Evolutionary conservation across 2,113 vertebrate species (phyloP).

Genomic region (Pachycephala philippinensis): DNA sequence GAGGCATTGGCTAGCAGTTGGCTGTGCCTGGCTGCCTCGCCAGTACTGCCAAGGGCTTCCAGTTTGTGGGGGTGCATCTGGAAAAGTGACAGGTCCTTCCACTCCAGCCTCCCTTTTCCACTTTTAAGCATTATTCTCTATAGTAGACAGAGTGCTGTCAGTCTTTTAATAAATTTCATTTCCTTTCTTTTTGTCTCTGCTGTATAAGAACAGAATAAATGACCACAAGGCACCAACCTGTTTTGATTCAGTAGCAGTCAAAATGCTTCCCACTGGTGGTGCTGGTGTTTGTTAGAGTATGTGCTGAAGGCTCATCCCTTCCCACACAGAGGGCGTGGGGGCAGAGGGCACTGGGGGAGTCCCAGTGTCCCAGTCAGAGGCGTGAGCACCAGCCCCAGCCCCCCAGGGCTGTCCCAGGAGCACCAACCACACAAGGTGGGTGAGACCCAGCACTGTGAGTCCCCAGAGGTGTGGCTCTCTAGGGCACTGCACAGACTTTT

Average conservation of each 20-base stretch:
- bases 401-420: neutral
- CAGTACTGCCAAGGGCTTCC: neutral
- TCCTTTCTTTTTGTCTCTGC: neutral
- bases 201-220: neutral
- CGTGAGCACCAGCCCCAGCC: accelerated
- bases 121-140: neutral
- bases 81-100: neutral
- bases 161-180: neutral
- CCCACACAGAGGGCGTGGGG: accelerated
- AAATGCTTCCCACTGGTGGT: neutral
- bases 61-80: neutral
- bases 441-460: neutral
- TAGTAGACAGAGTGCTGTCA: neutral
- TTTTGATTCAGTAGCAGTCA: neutral
- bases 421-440: accelerated
- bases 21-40: neutral
- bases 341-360: neutral
- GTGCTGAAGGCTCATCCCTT: neutral
- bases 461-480: neutral
- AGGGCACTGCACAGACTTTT: neutral
- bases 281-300: neutral
- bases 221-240: neutral
- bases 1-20: neutral
- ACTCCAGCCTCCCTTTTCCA: neutral
- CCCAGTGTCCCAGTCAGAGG: neutral